phyloP scores from a whole-genome alignment of 2,888 invertebrate genomes.

The Pediacus dermestoides region DNA sequence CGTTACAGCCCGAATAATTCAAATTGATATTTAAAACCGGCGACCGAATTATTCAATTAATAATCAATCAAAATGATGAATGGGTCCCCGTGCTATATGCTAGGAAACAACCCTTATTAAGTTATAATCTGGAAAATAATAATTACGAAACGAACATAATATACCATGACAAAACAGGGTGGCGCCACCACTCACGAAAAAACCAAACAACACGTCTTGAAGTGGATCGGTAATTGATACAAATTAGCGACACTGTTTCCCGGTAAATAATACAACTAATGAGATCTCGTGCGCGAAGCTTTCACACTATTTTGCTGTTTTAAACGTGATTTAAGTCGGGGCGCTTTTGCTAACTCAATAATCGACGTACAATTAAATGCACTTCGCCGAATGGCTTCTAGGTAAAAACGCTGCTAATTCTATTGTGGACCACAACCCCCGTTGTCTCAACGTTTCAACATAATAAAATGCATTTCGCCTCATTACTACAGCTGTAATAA shows the following conservation, averaged over 20 bases:
- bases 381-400: conserved; percentile 38
- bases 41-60: conserved; percentile 13
- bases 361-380: conserved; percentile 42
- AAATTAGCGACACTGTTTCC: conserved; percentile 45
- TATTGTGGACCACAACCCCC: conserved; percentile 19
- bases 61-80: conserved; percentile 23
- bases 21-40: conserved; percentile 3
- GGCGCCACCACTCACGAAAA: conserved; percentile 1
- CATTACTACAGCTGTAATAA: conserved; percentile 5
- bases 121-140: conserved; percentile 26
- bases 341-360: conserved; percentile 37
- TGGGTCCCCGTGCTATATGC: conserved; percentile 10
- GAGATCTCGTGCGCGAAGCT: conserved; percentile 31
- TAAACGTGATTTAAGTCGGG: conserved; percentile 35
- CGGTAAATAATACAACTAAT: conserved; percentile 46
- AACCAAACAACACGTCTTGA: conserved; percentile 4
- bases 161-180: background rate
- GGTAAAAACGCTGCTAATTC: conserved; percentile 35
- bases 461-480: conserved; percentile 3
- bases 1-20: background rate
- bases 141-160: conserved; percentile 24
- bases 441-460: conserved; percentile 1
- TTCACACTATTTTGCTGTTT: background rate
- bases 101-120: conserved; percentile 23
- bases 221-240: conserved; percentile 42